phyloP scores from a whole-genome alignment of 2,888 invertebrate species.

The Therioaphis trifolii region DNA sequence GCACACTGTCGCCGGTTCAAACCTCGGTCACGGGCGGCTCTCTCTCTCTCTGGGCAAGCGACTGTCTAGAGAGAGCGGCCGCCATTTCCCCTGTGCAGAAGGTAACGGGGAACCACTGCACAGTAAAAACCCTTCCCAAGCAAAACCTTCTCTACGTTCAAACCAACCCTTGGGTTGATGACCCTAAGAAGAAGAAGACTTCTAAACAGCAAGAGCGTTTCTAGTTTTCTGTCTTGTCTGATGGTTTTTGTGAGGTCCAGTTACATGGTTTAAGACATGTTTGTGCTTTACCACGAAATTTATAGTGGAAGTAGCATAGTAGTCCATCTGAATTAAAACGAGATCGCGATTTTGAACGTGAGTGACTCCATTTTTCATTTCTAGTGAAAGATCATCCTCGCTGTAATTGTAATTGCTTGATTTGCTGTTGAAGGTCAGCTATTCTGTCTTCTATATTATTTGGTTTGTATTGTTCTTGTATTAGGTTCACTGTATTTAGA shows the following conservation, averaged over 20 bases:
- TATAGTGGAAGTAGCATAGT: slow-evolving; percentile 17
- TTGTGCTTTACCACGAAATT: slow-evolving; percentile 10
- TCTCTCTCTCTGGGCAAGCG: too few relatives aligned
- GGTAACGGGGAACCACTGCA: too few relatives aligned
- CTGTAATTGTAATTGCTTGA: neutral
- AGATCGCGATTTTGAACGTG: neutral
- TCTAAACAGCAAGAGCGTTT: slow-evolving; percentile 1
- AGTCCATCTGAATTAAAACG: neutral
- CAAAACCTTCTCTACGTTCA: too few relatives aligned
- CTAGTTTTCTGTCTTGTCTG: neutral
- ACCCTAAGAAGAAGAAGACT: too few relatives aligned
- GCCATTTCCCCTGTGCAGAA: too few relatives aligned
- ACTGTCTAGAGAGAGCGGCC: too few relatives aligned
- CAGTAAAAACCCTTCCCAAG: too few relatives aligned
- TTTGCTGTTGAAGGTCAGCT: slow-evolving; percentile 20
- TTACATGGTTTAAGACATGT: slow-evolving; percentile 19
- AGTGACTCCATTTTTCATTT: neutral
- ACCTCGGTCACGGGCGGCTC: too few relatives aligned
- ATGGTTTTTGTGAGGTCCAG: slow-evolving; percentile 2
- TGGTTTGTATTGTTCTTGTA: slow-evolving; percentile 28
- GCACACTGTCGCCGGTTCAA: too few relatives aligned
- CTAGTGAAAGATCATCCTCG: neutral
- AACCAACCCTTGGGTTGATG: too few relatives aligned
- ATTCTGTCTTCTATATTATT: slow-evolving; percentile 28
- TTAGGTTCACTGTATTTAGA: slow-evolving; percentile 27